Percentiles rank a stretch among this genome's conserved stretches.
Evolutionary conservation across 2,888 invertebrate genomes (phyloP).

Genomic region (Desoria tigrina): DNA sequence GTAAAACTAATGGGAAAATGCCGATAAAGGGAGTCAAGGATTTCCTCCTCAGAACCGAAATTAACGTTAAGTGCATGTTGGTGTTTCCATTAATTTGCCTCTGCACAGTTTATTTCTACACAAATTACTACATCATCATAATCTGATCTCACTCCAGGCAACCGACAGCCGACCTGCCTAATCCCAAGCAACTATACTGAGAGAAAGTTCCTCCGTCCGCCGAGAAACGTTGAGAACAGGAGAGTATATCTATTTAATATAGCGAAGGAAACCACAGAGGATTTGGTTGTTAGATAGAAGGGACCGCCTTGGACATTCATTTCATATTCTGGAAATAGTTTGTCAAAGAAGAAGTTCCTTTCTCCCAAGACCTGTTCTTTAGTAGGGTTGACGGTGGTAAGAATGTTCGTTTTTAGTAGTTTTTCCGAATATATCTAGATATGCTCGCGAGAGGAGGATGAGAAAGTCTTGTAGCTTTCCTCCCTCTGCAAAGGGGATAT

Average conservation of each 20-base stretch:
- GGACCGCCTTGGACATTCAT: not conserved
- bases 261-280: not conserved
- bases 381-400: too few species aligned
- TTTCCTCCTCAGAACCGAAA: conserved; percentile 18
- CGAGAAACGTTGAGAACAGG: not conserved
- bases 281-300: too few species aligned
- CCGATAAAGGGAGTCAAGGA: too few species aligned
- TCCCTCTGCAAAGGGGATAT: too few species aligned
- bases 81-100: conserved; percentile 41
- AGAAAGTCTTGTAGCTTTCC: conserved; percentile 4
- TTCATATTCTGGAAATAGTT: too few species aligned
- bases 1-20: too few species aligned
- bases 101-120: conserved; percentile 30
- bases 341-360: too few species aligned
- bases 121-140: conserved; percentile 19
- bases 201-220: not conserved
- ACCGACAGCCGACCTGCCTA: not conserved
- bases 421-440: not conserved
- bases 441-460: conserved; percentile 13
- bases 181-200: not conserved
- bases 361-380: too few species aligned
- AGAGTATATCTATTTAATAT: too few species aligned
- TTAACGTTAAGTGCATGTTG: conserved; percentile 41
- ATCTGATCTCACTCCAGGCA: conserved; percentile 9
- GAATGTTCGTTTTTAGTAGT: too few species aligned